Evolutionary conservation across 2,888 invertebrate genomes (phyloP), one percentile per base, ranked within the genome.

Genomic region (Leptinotarsa rubiginosa): DNA sequence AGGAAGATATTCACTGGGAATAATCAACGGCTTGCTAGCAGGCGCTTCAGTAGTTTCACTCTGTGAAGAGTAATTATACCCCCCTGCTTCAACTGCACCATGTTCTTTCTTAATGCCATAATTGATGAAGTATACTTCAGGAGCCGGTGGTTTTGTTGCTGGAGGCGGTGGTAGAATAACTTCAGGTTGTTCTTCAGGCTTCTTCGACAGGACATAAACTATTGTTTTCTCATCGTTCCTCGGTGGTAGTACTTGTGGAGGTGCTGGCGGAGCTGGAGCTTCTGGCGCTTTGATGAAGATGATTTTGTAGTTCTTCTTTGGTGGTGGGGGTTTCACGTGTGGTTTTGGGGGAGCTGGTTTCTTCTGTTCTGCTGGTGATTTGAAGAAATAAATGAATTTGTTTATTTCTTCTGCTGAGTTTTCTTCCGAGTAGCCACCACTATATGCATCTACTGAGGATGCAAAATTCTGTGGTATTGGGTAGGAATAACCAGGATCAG

Each of bases 61-160:
- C 4, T 68, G 12, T 3, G 41, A 10, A n/a, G 69, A 47, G 18
- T 47, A 54, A 49, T 67, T 31, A 10, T 50, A 16, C 1, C 25
- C 25, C 4, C 31, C 15, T 25, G 16, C 15, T 50, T 67, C 66
- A 10, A 16, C 15, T 50, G n/a, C 16, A 10, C 50, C 52, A 18
- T 87, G 87, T 78, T 90, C 89, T 84, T 88, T 90, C 88, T 93
- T 93, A 75, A 93, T 92, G 89, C 93, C 93, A 91, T 94, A 94
- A 81, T 93, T 92, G 91, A 94, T 95, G 91, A 96, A 96, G 92
- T 96, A 96, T 72, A 95, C 96, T 89, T 96, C 96, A 72, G 96
- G 96, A 89, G 95, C 95, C 86, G 94, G 92, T 78, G 95, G 95
- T 84, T 94, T 93, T 66, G 95, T 95, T 68, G 95, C 94, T 1